These are phyloP conservation scores for Oriolus oriolus DNA, from an alignment of 2,113 vertebrate genomes.

Conservation along the genomic window DNA sequence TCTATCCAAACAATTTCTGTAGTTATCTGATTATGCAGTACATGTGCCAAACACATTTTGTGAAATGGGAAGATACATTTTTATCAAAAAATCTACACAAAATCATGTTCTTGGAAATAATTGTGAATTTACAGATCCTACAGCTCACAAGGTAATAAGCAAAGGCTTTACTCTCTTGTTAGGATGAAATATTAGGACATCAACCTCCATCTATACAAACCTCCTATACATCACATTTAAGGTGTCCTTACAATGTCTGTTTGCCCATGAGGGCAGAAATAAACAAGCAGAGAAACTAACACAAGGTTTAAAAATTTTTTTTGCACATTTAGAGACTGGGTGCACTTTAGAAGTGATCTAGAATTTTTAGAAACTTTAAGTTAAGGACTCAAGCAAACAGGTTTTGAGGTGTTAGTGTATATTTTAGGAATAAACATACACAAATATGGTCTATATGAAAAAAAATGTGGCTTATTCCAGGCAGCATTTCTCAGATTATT, in stretches of 20 bases:
- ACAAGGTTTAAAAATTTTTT: neutral
- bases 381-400: neutral
- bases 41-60: neutral
- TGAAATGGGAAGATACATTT: neutral
- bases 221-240: neutral
- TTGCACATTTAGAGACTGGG: neutral
- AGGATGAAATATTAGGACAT: neutral
- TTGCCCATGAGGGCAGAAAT: neutral
- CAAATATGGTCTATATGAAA: neutral
- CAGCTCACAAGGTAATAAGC: neutral
- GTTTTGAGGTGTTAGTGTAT: neutral
- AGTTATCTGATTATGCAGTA: constrained; percentile 10
- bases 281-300: neutral
- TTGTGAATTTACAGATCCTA: neutral
- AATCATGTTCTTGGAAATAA: neutral
- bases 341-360: neutral
- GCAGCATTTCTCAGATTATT: neutral
- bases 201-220: neutral
- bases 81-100: neutral
- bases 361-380: neutral
- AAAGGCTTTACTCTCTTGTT: neutral
- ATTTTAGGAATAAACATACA: neutral
- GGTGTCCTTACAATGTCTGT: neutral
- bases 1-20: constrained; percentile 19
- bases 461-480: neutral